phyloP scores from a whole-genome alignment of 2,888 invertebrate genomes.

The Augiades crinisus region DNA sequence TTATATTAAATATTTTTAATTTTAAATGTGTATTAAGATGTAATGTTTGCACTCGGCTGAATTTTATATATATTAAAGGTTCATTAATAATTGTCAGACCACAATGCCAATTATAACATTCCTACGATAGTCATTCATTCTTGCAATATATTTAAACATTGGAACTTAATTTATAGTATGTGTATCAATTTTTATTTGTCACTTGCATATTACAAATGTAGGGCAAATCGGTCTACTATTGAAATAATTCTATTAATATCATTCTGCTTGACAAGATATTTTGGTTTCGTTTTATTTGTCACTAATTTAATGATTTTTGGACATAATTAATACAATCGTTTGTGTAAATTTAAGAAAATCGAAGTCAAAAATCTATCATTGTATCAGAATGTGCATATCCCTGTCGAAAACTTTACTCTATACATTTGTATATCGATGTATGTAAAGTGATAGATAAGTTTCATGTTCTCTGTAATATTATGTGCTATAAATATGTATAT shows the following conservation, averaged over 20 bases:
- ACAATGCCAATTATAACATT: background rate
- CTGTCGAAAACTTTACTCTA: conserved; percentile 2
- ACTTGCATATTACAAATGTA: too few species aligned
- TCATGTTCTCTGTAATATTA: background rate
- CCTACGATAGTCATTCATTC: background rate
- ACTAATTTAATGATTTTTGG: background rate
- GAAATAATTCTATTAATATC: too few species aligned
- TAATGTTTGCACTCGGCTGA: background rate
- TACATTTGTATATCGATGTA: conserved; percentile 1
- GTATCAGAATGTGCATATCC: background rate
- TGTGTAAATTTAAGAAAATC: background rate
- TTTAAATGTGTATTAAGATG: background rate
- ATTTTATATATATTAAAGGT: background rate
- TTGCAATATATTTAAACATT: background rate
- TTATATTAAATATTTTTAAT: background rate
- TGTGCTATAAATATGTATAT: background rate
- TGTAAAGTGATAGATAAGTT: conserved; percentile 7
- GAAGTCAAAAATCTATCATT: background rate
- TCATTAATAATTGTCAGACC: background rate
- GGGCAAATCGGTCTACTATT: too few species aligned
- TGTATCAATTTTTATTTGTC: too few species aligned
- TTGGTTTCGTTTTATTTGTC: background rate
- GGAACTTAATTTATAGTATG: background rate
- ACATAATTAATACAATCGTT: background rate
- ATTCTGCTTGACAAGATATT: background rate